A percentile compares a stretch with the other conserved stretches of the same genome.
These are phyloP conservation scores for Heliconius himera DNA, from an alignment of 1,140 invertebrate genomes.

Conservation along the genomic window DNA sequence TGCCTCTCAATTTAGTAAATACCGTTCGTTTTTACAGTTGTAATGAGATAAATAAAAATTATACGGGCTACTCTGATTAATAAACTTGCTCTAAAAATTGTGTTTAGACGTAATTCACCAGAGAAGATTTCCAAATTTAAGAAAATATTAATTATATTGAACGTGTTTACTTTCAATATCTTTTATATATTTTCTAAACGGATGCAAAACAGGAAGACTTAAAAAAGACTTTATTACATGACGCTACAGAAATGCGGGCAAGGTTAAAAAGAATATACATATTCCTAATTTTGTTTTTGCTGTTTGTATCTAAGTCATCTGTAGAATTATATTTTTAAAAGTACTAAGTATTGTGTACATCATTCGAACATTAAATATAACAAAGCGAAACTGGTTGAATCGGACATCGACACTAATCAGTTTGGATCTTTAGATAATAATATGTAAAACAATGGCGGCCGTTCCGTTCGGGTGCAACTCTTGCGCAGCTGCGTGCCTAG, in stretches of 20 bases:
- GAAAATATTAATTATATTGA: background rate
- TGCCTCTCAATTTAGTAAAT: conserved; percentile 41
- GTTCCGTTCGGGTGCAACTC: conserved; percentile 55
- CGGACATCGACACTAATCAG: conserved; percentile 60
- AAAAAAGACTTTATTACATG: too few species aligned
- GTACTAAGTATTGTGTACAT: conserved; percentile 4
- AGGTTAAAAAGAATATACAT: background rate
- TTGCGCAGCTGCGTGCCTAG: conserved; percentile 51
- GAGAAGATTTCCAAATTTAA: background rate
- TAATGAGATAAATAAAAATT: conserved; percentile 37
- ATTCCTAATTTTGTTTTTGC: background rate
- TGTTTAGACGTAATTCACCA: background rate
- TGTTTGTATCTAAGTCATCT: background rate
- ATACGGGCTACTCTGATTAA: conserved; percentile 28
- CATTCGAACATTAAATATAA: conserved; percentile 26
- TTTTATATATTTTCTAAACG: too few species aligned
- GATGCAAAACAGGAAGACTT: too few species aligned
- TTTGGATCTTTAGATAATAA: conserved; percentile 60
- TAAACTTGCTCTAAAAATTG: conserved; percentile 1
- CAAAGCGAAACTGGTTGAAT: conserved; percentile 52
- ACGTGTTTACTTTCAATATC: too few species aligned
- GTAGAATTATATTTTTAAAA: background rate
- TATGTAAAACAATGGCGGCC: conserved; percentile 63
- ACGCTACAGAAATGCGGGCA: background rate
- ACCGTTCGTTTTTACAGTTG: conserved; percentile 50